A percentile compares a stretch with the other conserved stretches of the same genome.
These are phyloP conservation scores for Cotesia glomerata DNA, from an alignment of 1,140 invertebrate species.

Conservation along the genomic window DNA sequence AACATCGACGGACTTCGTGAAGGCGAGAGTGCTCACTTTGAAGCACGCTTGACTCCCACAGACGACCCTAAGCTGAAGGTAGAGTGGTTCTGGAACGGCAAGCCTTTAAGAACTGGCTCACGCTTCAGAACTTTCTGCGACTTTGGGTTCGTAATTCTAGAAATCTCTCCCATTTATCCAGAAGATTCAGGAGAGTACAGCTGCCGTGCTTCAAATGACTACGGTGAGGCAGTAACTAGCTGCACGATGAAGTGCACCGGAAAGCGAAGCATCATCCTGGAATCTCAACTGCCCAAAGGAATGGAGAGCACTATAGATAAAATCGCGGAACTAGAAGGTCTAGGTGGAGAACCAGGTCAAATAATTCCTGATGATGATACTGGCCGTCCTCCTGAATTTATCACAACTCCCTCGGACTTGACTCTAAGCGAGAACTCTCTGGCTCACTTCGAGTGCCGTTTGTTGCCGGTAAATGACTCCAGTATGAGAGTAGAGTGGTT, in stretches of 20 bases:
- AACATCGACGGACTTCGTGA: slow-evolving; percentile 86
- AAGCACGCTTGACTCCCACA: slow-evolving; percentile 88
- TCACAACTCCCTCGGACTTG: slow-evolving; percentile 85
- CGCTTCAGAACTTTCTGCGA: slow-evolving; percentile 93
- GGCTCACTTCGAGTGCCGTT: slow-evolving; percentile 90
- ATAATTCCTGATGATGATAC: slow-evolving; percentile 78
- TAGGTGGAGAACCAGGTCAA: slow-evolving; percentile 71
- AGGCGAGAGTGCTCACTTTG: slow-evolving; percentile 93
- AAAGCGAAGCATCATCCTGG: slow-evolving; percentile 89
- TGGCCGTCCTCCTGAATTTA: slow-evolving; percentile 91
- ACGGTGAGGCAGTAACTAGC: slow-evolving; percentile 92
- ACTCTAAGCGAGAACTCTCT: slow-evolving; percentile 86
- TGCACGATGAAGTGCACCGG: slow-evolving; percentile 89
- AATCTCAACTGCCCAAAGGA: slow-evolving; percentile 89
- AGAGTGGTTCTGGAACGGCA: slow-evolving; percentile 95
- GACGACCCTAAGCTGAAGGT: slow-evolving; percentile 95
- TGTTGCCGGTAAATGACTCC: slow-evolving; percentile 89
- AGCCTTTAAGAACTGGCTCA: slow-evolving; percentile 86
- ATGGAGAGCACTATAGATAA: slow-evolving; percentile 93
- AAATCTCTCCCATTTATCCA: slow-evolving; percentile 93
- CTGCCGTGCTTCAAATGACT: slow-evolving; percentile 87
- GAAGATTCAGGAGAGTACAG: slow-evolving; percentile 94
- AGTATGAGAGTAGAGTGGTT: slow-evolving; percentile 96
- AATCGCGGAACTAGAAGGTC: slow-evolving; percentile 90
- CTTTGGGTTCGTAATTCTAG: slow-evolving; percentile 92